A percentile compares a stretch with the other conserved stretches of the same genome.
These are phyloP conservation scores for Microhierax caerulescens DNA, from an alignment of 2,797 vertebrate species.

Conservation along the genomic window DNA sequence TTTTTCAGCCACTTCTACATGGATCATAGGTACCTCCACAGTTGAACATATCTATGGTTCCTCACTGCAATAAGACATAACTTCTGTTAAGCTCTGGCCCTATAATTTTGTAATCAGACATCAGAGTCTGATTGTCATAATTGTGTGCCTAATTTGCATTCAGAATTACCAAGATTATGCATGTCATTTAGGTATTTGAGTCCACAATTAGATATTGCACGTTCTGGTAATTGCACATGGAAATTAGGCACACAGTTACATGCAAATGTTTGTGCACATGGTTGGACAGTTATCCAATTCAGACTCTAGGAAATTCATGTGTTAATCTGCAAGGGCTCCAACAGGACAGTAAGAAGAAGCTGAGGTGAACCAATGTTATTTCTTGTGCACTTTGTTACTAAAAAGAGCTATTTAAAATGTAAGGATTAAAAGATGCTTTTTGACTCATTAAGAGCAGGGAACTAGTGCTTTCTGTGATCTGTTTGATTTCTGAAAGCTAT, in stretches of 20 bases:
- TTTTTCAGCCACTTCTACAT: not conserved
- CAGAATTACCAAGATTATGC: constrained; percentile 31
- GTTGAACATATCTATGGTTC: not conserved
- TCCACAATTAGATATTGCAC: constrained; percentile 25
- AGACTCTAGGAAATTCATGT: not conserved
- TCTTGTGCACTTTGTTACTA: not conserved
- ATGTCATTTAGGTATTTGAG: constrained; percentile 35
- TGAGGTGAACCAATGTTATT: not conserved
- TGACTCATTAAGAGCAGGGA: not conserved
- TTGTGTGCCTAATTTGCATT: constrained; percentile 45
- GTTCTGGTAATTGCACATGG: not conserved
- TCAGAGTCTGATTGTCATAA: constrained; percentile 52
- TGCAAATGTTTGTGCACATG: not conserved
- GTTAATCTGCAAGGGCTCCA: not conserved
- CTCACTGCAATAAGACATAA: not conserved
- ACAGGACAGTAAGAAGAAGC: not conserved
- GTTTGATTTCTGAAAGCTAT: not conserved
- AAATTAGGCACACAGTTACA: not conserved
- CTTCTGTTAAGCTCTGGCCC: not conserved
- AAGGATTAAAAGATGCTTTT: not conserved
- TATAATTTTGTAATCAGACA: constrained; percentile 60
- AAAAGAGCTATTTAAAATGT: not conserved
- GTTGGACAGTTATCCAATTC: not conserved
- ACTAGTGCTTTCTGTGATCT: not conserved
- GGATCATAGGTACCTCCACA: not conserved